Conservation (phyloP, 1,140 invertebrate genomes). For the Laodelphax striatellus region DNA sequence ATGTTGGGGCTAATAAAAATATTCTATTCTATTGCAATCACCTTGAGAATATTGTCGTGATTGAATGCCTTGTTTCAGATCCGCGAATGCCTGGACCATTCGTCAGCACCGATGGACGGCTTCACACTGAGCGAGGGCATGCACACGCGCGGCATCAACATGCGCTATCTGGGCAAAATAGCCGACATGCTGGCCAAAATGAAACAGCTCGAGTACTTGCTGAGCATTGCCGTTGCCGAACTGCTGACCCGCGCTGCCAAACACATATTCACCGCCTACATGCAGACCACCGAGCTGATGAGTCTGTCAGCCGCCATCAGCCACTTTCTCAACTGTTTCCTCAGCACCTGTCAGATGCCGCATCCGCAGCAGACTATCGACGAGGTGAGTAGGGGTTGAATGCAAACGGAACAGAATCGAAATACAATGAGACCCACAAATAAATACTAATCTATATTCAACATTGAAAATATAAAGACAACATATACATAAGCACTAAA, state of each 20-base stretch:
- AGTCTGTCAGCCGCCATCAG: constrained; percentile 76
- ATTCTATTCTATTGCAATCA: no score
- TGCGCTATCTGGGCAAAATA: constrained; percentile 88
- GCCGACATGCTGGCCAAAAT: constrained; percentile 65
- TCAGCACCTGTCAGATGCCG: constrained; percentile 56
- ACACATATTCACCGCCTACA: constrained; percentile 84
- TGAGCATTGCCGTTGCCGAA: constrained; percentile 78
- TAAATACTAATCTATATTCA: no score
- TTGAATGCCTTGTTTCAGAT: constrained; percentile 43
- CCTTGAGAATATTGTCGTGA: no score
- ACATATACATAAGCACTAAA: no score
- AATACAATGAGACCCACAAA: no score
- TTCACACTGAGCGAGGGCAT: constrained; percentile 84
- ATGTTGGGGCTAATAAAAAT: no score
- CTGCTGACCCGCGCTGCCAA: constrained; percentile 79
- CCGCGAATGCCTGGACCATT: constrained; percentile 83
- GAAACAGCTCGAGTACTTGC: constrained; percentile 72
- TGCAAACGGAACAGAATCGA: no score
- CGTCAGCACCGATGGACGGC: constrained; percentile 89
- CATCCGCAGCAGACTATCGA: constrained; percentile 51
- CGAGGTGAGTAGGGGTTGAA: constrained; percentile 54
- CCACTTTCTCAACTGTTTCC: constrained; percentile 91
- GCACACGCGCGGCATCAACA: constrained; percentile 91
- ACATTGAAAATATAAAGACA: no score
- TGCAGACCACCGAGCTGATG: constrained; percentile 81